phyloP scores from a whole-genome alignment of 2,888 invertebrate genomes.

The Serripes groenlandicus region DNA sequence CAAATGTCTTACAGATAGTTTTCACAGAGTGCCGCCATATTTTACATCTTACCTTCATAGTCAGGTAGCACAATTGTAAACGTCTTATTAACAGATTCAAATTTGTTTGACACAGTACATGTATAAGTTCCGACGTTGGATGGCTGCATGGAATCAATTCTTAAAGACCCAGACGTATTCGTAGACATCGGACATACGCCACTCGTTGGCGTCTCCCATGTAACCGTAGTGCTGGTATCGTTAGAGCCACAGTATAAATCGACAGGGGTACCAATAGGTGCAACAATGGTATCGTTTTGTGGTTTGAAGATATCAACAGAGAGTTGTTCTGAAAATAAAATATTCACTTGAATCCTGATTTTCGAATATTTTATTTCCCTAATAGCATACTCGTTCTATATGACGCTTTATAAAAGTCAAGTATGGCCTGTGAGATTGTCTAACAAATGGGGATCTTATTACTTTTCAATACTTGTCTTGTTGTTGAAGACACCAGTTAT shows the following conservation, averaged over 20 bases:
- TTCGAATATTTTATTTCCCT: too few relatives aligned
- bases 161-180: neutral
- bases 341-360: too few relatives aligned
- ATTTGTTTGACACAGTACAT: constrained; percentile 43
- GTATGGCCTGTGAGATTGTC: too few relatives aligned
- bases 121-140: constrained; percentile 52
- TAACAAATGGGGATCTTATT: too few relatives aligned
- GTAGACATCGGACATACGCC: neutral
- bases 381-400: too few relatives aligned
- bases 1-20: too few relatives aligned
- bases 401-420: too few relatives aligned
- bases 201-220: constrained; percentile 35
- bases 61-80: neutral
- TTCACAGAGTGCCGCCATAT: too few relatives aligned
- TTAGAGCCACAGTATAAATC: constrained; percentile 44
- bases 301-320: constrained; percentile 46
- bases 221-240: constrained; percentile 23
- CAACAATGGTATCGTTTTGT: constrained; percentile 1
- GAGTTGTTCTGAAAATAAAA: constrained; percentile 32
- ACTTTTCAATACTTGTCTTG: too few relatives aligned
- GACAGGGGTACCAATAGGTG: constrained; percentile 18
- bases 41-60: neutral
- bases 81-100: constrained; percentile 30
- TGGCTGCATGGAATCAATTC: constrained; percentile 47
- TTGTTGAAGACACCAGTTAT: too few relatives aligned